A percentile compares a stretch with the other conserved stretches of the same genome.
These are phyloP conservation scores for Neosilurus hyrtlii DNA, from an alignment of 2,797 vertebrate genomes.

Conservation along the genomic window DNA sequence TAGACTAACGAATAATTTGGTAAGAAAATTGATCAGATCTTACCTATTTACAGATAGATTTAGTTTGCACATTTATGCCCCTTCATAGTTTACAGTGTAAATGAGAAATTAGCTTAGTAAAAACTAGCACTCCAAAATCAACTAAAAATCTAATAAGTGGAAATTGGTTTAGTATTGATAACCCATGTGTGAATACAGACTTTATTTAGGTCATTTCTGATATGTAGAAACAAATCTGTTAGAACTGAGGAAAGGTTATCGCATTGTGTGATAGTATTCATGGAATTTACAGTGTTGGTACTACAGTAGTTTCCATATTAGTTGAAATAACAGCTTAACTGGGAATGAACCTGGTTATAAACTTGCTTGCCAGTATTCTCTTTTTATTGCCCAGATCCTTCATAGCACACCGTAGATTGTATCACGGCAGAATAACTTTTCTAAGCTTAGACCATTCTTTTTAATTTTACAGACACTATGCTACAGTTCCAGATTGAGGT, in stretches of 20 bases:
- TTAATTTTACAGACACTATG: constrained; percentile 31
- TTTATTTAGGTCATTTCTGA: background rate
- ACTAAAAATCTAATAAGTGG: background rate
- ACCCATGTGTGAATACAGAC: background rate
- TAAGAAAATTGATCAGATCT: background rate
- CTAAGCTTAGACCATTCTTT: constrained; percentile 30
- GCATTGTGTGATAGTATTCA: constrained; percentile 54
- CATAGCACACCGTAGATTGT: constrained; percentile 30
- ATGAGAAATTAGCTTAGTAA: background rate
- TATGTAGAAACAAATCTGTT: constrained; percentile 13
- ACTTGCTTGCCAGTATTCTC: constrained; percentile 51
- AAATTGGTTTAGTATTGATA: background rate
- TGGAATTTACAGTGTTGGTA: constrained; percentile 47
- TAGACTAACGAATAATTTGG: constrained; percentile 9
- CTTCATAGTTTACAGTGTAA: background rate
- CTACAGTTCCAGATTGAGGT: background rate
- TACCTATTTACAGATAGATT: background rate
- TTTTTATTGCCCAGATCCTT: constrained; percentile 50
- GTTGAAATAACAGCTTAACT: constrained; percentile 52
- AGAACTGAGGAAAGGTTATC: constrained; percentile 42
- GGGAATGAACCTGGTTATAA: constrained; percentile 53
- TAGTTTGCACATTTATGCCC: background rate
- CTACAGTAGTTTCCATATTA: constrained; percentile 57
- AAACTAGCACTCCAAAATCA: background rate
- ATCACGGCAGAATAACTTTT: constrained; percentile 36